A percentile compares a stretch with the other conserved stretches of the same genome.
phyloP scores from a whole-genome alignment of 1,140 invertebrate species.

The Sarcophaga bullata region DNA sequence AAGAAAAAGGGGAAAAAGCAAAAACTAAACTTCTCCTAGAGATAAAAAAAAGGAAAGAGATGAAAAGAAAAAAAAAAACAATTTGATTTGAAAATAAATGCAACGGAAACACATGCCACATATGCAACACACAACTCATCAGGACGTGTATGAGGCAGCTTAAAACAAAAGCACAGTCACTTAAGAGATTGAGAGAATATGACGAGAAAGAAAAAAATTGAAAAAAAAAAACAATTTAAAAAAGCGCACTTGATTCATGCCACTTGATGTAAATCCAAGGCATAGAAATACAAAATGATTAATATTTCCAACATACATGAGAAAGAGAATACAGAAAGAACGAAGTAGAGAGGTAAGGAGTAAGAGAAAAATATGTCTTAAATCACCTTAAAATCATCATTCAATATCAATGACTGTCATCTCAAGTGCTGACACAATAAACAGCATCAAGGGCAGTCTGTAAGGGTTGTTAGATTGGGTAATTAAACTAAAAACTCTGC shows the following conservation, averaged over 20 bases:
- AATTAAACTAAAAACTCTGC: too few species aligned
- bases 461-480: too few species aligned
- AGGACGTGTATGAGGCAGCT: neutral
- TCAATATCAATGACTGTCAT: neutral
- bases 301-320: too few species aligned
- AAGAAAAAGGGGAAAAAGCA: neutral
- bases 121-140: neutral
- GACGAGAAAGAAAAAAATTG: too few species aligned
- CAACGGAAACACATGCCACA: neutral
- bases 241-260: neutral
- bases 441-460: too few species aligned
- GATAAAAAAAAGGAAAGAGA: neutral
- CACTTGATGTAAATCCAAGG: neutral
- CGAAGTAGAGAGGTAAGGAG: neutral
- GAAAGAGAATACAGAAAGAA: neutral
- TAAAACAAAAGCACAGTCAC: neutral
- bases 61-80: too few species aligned
- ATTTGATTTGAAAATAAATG: too few species aligned
- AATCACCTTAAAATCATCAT: constrained; percentile 10
- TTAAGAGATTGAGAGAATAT: too few species aligned
- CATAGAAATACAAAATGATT: neutral
- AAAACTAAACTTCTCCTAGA: neutral
- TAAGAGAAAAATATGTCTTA: too few species aligned
- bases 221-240: too few species aligned
- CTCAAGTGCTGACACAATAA: neutral